These are phyloP conservation scores for Tragelaphus eurycerus DNA, from an alignment of 2,797 vertebrate genomes.

Conservation along the genomic window DNA sequence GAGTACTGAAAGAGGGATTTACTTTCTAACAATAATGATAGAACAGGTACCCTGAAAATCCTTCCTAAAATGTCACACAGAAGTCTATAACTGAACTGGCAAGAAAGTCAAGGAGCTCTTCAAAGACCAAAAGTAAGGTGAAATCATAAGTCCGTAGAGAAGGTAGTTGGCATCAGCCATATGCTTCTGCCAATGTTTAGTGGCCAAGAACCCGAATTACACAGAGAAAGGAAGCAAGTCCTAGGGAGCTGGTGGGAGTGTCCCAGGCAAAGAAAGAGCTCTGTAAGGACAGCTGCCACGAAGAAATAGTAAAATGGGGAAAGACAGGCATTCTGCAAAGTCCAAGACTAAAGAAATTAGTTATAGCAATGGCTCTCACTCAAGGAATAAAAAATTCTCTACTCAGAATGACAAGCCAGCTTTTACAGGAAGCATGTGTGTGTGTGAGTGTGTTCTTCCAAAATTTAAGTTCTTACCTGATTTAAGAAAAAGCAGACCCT, in stretches of 20 bases:
- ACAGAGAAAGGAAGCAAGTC: not conserved
- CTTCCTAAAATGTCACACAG: not conserved
- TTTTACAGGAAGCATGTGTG: not conserved
- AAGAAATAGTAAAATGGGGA: not conserved
- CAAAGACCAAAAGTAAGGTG: not conserved
- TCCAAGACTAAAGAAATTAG: not conserved
- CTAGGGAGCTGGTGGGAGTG: not conserved
- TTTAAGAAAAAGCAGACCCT: not conserved
- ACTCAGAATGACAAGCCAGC: not conserved
- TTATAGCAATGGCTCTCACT: not conserved
- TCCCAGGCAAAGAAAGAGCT: not conserved
- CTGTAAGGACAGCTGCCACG: not conserved
- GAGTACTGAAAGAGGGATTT: not conserved
- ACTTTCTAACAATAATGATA: not conserved
- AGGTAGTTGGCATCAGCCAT: not conserved
- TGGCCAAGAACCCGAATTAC: not conserved
- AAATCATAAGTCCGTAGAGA: not conserved
- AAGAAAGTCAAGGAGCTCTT: not conserved
- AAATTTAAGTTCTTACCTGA: not conserved
- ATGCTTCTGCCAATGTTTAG: not conserved
- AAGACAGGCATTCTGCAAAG: not conserved
- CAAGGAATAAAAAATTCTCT: not conserved
- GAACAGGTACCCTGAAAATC: not conserved
- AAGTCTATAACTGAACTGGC: not conserved
- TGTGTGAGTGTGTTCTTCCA: not conserved